Conservation (phyloP, 2,113 vertebrate genomes). For the Channa maculata region DNA sequence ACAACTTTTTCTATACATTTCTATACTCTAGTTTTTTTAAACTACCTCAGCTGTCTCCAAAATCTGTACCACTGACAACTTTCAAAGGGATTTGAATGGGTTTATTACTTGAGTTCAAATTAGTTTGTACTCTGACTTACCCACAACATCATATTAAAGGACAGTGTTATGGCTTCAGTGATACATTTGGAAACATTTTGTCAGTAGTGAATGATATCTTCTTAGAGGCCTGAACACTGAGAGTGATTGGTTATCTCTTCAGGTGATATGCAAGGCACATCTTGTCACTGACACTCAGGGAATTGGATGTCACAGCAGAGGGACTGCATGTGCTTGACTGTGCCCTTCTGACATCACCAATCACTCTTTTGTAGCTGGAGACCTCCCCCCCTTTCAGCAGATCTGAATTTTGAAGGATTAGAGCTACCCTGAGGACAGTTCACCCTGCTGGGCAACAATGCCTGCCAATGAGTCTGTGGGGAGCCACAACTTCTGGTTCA, state of each 20-base stretch:
- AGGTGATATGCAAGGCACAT: slow-evolving; percentile 52
- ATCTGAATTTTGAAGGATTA: slow-evolving; percentile 48
- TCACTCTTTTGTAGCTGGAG: slow-evolving; percentile 62
- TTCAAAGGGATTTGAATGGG: background rate
- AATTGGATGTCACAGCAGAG: slow-evolving; percentile 55
- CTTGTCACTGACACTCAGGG: slow-evolving; percentile 46
- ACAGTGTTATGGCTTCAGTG: background rate
- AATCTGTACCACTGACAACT: background rate
- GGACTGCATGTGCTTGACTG: slow-evolving; percentile 61
- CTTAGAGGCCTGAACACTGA: slow-evolving; percentile 11
- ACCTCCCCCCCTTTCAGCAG: slow-evolving; percentile 25
- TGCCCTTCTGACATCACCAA: slow-evolving; percentile 61
- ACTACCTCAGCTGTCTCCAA: too few species aligned
- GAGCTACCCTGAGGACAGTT: slow-evolving; percentile 39
- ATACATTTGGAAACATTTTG: background rate
- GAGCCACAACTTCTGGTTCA: slow-evolving; percentile 3
- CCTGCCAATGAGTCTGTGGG: background rate
- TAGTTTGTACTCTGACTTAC: background rate
- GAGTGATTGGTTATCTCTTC: slow-evolving; percentile 17
- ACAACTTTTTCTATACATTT: too few species aligned
- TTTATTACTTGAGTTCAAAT: background rate
- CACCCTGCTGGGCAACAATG: slow-evolving; percentile 32
- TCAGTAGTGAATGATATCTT: background rate
- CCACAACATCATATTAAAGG: background rate
- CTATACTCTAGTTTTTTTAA: too few species aligned